These are phyloP conservation scores for Cephus pulcher DNA, from an alignment of 2,888 invertebrate species.

Conservation along the genomic window DNA sequence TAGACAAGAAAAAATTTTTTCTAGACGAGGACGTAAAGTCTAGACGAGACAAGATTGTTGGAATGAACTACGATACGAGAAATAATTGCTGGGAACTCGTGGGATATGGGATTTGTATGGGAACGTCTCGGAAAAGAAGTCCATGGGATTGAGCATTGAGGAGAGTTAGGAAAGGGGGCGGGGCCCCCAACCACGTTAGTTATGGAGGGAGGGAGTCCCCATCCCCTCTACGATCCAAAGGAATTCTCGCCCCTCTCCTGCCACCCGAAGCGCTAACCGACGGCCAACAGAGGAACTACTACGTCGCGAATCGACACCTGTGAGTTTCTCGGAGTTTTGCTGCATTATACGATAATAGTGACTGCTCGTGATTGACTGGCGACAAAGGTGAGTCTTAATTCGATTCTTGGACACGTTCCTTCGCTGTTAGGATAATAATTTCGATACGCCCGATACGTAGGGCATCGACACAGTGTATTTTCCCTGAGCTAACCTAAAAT, in stretches of 20 bases:
- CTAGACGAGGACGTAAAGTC: background rate
- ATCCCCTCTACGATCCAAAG: background rate
- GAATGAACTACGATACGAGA: constrained; percentile 7
- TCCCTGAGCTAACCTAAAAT: constrained; percentile 40
- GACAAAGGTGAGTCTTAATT: background rate
- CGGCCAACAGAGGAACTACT: constrained; percentile 54
- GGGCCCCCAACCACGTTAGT: constrained; percentile 45
- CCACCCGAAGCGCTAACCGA: constrained; percentile 11
- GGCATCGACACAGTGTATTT: background rate
- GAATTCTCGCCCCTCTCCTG: constrained; percentile 28
- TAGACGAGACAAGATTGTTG: background rate
- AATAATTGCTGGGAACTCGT: constrained; percentile 13
- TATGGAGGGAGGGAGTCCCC: constrained; percentile 31
- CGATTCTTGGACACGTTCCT: background rate
- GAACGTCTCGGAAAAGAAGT: constrained; percentile 12
- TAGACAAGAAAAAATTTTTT: background rate
- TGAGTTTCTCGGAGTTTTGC: constrained; percentile 44
- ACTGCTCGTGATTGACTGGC: background rate
- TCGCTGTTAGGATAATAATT: background rate
- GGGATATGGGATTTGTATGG: constrained; percentile 11
- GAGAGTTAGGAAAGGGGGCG: constrained; percentile 41
- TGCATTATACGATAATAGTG: background rate
- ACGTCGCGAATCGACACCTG: constrained; percentile 47
- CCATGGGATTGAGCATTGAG: constrained; percentile 17
- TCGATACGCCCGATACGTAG: background rate